Evolutionary conservation across 2,113 vertebrate genomes (phyloP).

Genomic region (Pseudopipra pipra): DNA sequence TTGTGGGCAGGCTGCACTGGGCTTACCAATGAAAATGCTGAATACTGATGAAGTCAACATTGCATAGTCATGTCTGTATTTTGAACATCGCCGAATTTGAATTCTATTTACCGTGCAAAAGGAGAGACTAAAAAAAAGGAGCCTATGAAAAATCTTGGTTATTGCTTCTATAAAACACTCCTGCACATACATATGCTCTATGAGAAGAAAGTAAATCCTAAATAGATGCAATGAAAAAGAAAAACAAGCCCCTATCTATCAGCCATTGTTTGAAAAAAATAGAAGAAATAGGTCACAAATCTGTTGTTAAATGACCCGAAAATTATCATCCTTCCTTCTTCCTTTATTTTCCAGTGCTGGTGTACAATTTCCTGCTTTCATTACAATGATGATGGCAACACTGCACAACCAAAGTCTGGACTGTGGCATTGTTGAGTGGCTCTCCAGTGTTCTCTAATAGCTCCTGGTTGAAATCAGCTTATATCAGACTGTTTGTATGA

Average conservation of each 20-base stretch:
- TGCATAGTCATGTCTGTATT: constrained; percentile 20
- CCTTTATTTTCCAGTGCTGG: background rate
- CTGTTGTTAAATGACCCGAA: background rate
- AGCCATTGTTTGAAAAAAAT: background rate
- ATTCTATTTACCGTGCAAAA: background rate
- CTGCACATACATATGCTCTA: background rate
- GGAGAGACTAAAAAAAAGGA: constrained; percentile 16
- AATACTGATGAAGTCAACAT: constrained; percentile 64
- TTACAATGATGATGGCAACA: background rate
- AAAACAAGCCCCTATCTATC: background rate
- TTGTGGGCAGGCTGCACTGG: constrained; percentile 11
- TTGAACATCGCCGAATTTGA: constrained; percentile 29
- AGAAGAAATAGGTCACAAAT: background rate
- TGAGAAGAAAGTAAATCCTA: background rate
- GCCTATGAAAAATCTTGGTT: background rate
- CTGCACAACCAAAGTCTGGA: background rate
- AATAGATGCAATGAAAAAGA: background rate
- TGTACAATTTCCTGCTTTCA: background rate
- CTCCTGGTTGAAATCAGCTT: background rate
- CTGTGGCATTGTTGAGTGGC: background rate
- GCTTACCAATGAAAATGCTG: constrained; percentile 70
- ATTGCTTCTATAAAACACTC: background rate
- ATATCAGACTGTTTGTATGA: background rate
- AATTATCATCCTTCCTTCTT: background rate
- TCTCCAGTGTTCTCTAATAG: background rate